Evolutionary conservation across 2,888 invertebrate genomes (phyloP), one percentile per base, ranked within the genome.

Genomic region (Griposia aprilina): DNA sequence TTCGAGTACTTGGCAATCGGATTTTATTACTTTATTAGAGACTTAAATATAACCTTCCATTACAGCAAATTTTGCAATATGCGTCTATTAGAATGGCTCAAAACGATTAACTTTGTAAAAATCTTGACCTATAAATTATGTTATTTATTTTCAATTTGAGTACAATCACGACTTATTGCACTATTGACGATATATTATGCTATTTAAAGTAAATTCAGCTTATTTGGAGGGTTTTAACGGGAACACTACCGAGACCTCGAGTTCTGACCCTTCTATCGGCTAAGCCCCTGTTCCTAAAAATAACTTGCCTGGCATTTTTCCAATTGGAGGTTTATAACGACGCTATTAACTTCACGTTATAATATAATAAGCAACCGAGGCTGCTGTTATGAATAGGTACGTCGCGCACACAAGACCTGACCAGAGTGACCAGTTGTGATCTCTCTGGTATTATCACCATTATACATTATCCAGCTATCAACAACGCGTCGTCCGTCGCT

Each of bases 401-500:
- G 7, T 23, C 13, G 11, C 13, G 11, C 23, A 60, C 20, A 23
- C 13, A 41, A 41, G 5, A 7, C 60, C 30, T 30, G 30, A 59
- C 30, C 17, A 57, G 36, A 50, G n/a, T 30, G 30, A 59, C 30
- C 17, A 57, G 36, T 50, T 50, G 20, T 59, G 17, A 23, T 23
- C 2, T n/a, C 45, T 13, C 2, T 45, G 8, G 17, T 70, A 20
- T 30, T 17, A 41, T 63, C 2, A 63, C 4, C 11, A 15, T 45
- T n/a, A 36, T 62, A 55, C 8, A 41, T 67, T 74, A 74, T 87
- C n/a, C 75, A 97, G 96, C 87, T 96, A 20, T 97, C 96, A 0
- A 96, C 96, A 52, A 96, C 96, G 3, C 92, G 97, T 0, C 94
- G 96, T 7, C 95, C 96, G 1, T 97, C 97, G 0, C 82, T 97